Evolutionary conservation across 1,140 invertebrate genomes (phyloP), one percentile per base, ranked within the genome.

Genomic region (Drosophila suzukii): DNA sequence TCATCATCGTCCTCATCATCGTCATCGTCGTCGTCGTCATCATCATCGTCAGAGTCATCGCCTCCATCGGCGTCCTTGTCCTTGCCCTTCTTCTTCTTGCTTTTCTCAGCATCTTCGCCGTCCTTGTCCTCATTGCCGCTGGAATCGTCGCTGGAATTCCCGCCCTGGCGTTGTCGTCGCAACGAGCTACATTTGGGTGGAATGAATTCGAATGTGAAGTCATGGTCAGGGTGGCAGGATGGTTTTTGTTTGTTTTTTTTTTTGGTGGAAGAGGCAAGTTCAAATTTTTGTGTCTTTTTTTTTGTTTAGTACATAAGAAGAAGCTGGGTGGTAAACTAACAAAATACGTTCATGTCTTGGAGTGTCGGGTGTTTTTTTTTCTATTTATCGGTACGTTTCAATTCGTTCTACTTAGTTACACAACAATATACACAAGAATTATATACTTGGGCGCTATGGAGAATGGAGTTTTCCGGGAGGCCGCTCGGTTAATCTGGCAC

Each of bases 121-220:
- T 91, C 82, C 82, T 91, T 88, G 51, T 78, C 83, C 51, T 86
- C 89, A 70, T 86, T 83, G 75, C 90, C 75, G 50, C 77, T 89
- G 54, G 84, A 89, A 66, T 90, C 90, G 67, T 79, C 88, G 62
- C 86, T 91, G 66, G 78, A 82, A 62, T 84, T 90, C 27, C 86
- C 78, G 67, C 74, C 86, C 68, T 85, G 75, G 70, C 86, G 85
- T 76, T 91, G 86, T 47, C 90, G 90, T 13, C 90, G 78, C 74
- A 91, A 91, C 80, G 90, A 91, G 90, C 90, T 91, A 78, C 60
- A 78, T 67, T 55, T 56, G 68, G 54, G 47, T 51, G 61, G 61
- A 76, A 88, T 71, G 78, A 84, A 84, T 80, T 76, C 84, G 85
- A 75, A 85, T 84, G 68, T 70, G 76, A 75, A 76, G 82, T 68